phyloP scores from a whole-genome alignment of 1,140 invertebrate genomes.

The Tetragnatha versicolor region DNA sequence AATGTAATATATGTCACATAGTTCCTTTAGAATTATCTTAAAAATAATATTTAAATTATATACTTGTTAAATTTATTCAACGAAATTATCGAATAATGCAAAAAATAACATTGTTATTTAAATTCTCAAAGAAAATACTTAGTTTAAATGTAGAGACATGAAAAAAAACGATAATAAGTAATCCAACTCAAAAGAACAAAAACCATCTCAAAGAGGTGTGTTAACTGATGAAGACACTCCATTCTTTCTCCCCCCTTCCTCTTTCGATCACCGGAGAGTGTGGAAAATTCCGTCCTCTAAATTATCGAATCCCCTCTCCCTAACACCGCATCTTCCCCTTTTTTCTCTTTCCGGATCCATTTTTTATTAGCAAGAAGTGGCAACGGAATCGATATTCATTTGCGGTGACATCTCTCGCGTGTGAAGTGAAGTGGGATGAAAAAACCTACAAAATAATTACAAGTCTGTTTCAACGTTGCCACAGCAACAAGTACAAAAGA shows the following conservation, averaged over 20 bases:
- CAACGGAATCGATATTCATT: slow-evolving; percentile 44
- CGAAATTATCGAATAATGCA: no score
- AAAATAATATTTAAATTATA: no score
- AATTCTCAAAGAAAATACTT: no score
- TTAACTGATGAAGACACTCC: not conserved
- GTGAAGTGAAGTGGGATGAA: not conserved
- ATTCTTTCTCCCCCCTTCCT: slow-evolving; percentile 8
- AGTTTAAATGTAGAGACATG: no score
- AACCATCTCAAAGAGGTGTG: no score
- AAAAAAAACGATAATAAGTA: no score
- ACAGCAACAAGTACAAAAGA: slow-evolving; percentile 35
- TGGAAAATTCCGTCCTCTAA: slow-evolving; percentile 18
- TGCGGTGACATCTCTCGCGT: slow-evolving; percentile 24
- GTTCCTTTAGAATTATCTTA: no score
- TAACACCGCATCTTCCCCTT: not conserved
- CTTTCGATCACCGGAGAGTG: not conserved
- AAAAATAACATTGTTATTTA: no score
- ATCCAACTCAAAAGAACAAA: not conserved
- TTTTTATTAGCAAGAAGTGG: slow-evolving; percentile 30
- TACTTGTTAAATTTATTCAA: no score
- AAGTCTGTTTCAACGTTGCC: slow-evolving; percentile 15
- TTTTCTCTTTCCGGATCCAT: slow-evolving; percentile 15
- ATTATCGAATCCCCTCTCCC: slow-evolving; percentile 24
- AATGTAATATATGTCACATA: no score
- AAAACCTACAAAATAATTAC: slow-evolving; percentile 26